phyloP scores from a whole-genome alignment of 1,140 invertebrate species.

The Musca domestica region DNA sequence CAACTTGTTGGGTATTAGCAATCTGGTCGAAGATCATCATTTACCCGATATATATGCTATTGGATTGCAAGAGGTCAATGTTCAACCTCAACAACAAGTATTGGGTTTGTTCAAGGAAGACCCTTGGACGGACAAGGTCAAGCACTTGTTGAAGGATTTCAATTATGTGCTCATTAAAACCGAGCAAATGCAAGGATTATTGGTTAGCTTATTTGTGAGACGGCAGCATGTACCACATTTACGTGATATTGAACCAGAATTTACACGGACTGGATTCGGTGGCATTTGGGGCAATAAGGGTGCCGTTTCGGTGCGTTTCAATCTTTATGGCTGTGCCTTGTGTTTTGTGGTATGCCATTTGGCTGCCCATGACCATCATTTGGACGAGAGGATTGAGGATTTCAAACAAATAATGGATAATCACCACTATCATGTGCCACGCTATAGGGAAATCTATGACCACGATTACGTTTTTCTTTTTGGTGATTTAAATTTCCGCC shows the following conservation, averaged over 20 bases:
- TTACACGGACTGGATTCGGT: slow-evolving; percentile 82
- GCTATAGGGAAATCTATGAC: slow-evolving; percentile 80
- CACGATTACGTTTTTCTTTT: slow-evolving; percentile 97
- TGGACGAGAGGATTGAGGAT: slow-evolving; percentile 78
- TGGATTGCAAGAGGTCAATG: slow-evolving; percentile 87
- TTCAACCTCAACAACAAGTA: slow-evolving; percentile 80
- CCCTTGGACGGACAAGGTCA: slow-evolving; percentile 77
- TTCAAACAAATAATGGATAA: slow-evolving; percentile 79
- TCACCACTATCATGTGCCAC: slow-evolving; percentile 68
- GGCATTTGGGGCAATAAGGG: slow-evolving; percentile 97
- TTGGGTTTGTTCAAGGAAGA: slow-evolving; percentile 79
- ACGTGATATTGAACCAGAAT: slow-evolving; percentile 78
- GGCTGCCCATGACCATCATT: slow-evolving; percentile 79
- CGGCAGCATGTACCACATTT: slow-evolving; percentile 76
- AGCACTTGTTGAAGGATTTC: slow-evolving; percentile 65
- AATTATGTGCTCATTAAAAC: slow-evolving; percentile 77
- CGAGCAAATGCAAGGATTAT: slow-evolving; percentile 74
- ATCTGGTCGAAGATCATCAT: slow-evolving; percentile 56
- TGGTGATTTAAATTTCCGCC: slow-evolving; percentile 90
- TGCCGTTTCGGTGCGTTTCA: slow-evolving; percentile 81
- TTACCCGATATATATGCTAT: slow-evolving; percentile 81
- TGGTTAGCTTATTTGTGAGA: slow-evolving; percentile 73
- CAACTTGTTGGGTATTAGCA: slow-evolving; percentile 66
- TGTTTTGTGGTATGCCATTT: slow-evolving; percentile 88
- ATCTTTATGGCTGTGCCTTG: slow-evolving; percentile 80